These are phyloP conservation scores for Platysternon megacephalum DNA, from an alignment of 2,113 vertebrate species.

Conservation along the genomic window DNA sequence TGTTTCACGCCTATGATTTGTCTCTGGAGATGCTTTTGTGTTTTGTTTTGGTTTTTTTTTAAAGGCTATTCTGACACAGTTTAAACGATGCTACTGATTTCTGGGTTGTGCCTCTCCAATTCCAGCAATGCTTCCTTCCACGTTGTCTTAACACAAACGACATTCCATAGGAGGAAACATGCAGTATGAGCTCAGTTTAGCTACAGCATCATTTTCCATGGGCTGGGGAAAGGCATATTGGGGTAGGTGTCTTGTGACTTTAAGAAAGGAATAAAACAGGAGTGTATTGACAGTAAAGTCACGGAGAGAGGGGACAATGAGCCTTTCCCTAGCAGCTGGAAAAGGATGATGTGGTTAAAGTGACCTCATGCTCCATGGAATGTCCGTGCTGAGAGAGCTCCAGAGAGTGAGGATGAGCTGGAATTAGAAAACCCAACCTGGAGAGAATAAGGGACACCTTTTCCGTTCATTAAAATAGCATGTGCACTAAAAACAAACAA, in stretches of 20 bases:
- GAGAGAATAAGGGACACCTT: constrained; percentile 16
- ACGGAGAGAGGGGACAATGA: not conserved
- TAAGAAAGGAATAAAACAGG: not conserved
- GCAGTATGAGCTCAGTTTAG: not conserved
- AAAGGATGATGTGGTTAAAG: constrained; percentile 10
- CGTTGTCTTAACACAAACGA: not conserved
- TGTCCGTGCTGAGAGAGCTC: not conserved
- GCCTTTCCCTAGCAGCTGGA: not conserved
- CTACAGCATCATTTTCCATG: not conserved
- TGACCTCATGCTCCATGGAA: constrained; percentile 8
- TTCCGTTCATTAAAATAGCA: constrained; percentile 6
- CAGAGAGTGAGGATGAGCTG: constrained; percentile 36
- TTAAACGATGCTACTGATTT: not conserved
- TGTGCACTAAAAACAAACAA: constrained; percentile 13
- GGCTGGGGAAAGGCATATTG: not conserved
- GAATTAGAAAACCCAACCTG: constrained; percentile 52
- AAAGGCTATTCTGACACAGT: not conserved
- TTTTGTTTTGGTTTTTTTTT: not conserved
- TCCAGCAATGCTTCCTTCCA: not conserved
- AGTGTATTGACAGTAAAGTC: not conserved
- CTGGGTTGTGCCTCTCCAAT: not conserved
- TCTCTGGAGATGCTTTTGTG: not conserved
- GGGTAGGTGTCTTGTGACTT: not conserved
- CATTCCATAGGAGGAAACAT: not conserved
- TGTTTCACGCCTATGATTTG: not conserved